Conservation (phyloP, 2,113 vertebrate species). For the Onychostoma macrolepis region DNA sequence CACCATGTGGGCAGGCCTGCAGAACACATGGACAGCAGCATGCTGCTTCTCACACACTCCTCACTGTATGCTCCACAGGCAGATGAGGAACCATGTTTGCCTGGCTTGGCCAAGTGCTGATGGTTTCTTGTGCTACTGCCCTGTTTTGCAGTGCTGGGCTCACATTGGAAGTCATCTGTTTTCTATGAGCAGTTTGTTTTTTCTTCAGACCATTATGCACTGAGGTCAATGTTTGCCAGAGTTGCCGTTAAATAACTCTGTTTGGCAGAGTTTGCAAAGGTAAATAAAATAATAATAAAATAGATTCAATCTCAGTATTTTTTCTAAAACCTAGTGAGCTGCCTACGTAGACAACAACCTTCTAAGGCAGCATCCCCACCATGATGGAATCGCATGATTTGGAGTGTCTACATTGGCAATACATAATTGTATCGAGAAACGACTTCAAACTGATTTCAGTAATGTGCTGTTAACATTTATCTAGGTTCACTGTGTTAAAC, state of each 20-base stretch:
- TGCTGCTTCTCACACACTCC: slow-evolving; percentile 8
- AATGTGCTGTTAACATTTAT: neutral
- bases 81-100: neutral
- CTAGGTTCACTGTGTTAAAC: neutral
- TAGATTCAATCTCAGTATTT: neutral
- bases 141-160: neutral
- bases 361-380: neutral
- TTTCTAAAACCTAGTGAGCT: neutral
- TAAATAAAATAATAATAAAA: neutral
- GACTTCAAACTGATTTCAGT: neutral
- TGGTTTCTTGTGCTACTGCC: neutral
- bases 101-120: neutral
- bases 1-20: slow-evolving; percentile 48
- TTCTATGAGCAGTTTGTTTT: neutral
- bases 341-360: neutral
- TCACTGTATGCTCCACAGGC: slow-evolving; percentile 25
- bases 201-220: neutral
- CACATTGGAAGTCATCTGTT: neutral
- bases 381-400: neutral
- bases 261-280: neutral
- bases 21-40: slow-evolving; percentile 25
- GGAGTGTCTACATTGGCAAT: neutral
- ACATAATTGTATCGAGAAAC: neutral
- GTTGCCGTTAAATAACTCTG: neutral
- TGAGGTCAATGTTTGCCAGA: neutral